These are phyloP conservation scores for Platichthys flesus DNA, from an alignment of 2,113 vertebrate species.

Conservation along the genomic window DNA sequence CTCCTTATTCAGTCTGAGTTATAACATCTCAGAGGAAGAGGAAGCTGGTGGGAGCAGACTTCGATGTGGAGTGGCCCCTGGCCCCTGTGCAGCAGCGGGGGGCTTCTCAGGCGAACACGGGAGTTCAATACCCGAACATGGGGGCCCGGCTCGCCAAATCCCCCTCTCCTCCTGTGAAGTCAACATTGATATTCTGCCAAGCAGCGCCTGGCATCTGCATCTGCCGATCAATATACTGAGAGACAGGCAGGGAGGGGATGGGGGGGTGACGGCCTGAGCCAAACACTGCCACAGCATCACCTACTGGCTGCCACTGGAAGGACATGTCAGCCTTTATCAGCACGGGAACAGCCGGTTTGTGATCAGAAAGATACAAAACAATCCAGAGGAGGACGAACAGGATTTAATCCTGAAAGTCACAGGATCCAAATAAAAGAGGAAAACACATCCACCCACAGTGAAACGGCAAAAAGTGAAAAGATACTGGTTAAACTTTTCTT, in stretches of 20 bases:
- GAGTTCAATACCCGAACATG: conserved; percentile 29
- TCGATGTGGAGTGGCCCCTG: background rate
- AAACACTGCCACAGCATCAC: conserved; percentile 53
- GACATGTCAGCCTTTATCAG: background rate
- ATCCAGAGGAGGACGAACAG: background rate
- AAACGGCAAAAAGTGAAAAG: background rate
- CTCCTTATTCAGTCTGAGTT: background rate
- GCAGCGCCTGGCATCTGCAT: conserved; percentile 45
- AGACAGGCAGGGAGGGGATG: background rate
- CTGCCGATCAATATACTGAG: conserved; percentile 49
- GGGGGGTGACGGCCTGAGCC: background rate
- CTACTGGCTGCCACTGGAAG: conserved; percentile 35
- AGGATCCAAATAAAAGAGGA: background rate
- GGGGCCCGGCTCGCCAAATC: conserved; percentile 3
- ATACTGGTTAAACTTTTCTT: too few species aligned
- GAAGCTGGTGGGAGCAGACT: background rate
- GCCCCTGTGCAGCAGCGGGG: background rate
- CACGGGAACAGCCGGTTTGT: conserved; percentile 1
- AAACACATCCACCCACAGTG: background rate
- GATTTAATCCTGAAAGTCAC: background rate
- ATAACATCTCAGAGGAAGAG: conserved; percentile 3
- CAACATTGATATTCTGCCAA: conserved; percentile 59
- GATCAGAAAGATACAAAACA: background rate
- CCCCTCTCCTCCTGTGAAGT: conserved; percentile 34
- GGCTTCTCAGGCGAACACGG: background rate